Evolutionary conservation across 2,888 invertebrate species (phyloP), one percentile per base, ranked within the genome.

Genomic region (Microplitis deprimator): DNA sequence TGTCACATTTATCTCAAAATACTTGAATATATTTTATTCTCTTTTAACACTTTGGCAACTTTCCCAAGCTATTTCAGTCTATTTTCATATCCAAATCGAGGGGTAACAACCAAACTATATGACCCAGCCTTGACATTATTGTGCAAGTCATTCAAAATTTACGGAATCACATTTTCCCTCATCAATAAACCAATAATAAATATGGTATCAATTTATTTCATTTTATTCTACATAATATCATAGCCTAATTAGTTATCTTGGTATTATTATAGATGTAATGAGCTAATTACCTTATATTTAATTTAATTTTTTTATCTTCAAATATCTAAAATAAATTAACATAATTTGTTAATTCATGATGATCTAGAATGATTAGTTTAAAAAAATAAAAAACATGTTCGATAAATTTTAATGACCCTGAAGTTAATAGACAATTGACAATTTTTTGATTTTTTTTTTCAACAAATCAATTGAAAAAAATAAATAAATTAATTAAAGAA

Each of bases 41-140:
- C 62, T 62, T 62, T 62, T 20, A 62, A 62, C 62, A 16, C 62
- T 20, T 72, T 72, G 62, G 72, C 62, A 62, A 64, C 16, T 62
- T 62, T 60, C 39, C 40, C 39, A 16, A 72, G 29, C 41, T 72
- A 72, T 71, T 75, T 67, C 38, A 60, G 17, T 41, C 60, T 38
- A 50, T 62, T 64, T 73, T 41, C 68, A 67, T 62, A 62, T 70
- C 59, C 74, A 60, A 75, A 73, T 62, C 68, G 65, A 16, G 75
- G 69, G 68, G 75, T 40, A 67, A 39, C 61, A 68, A 75, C 6
- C 73, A 60, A 72, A 68, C 17, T 65, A n/a, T 17, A 68, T 69
- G 72, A 78, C 68, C 75, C 79, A 81, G 77, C 81, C 81, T 81
- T 81, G 81, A 81, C 80, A 81, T 78, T 62, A 79, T 79, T 81